Evolutionary conservation across 2,113 vertebrate genomes (phyloP).

Genomic region (Vombatus ursinus): DNA sequence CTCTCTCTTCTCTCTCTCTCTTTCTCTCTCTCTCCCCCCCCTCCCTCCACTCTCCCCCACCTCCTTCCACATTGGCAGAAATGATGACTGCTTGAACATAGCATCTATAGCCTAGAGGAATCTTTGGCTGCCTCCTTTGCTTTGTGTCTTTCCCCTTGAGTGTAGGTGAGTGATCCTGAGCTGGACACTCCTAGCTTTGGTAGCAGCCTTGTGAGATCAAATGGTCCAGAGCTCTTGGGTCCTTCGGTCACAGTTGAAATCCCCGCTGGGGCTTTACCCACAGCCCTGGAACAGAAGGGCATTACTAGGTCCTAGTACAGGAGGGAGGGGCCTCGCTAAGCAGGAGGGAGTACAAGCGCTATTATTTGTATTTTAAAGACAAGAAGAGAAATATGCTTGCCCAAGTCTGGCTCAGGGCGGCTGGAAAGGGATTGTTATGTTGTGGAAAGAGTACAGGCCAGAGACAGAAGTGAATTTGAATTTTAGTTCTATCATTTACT

Average conservation of each 20-base stretch:
- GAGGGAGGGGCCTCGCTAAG: neutral
- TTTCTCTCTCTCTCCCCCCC: no score
- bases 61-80: neutral
- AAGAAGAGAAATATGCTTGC: neutral
- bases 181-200: neutral
- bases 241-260: neutral
- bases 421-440: neutral
- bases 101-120: neutral
- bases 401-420: neutral
- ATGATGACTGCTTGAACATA: neutral
- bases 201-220: neutral
- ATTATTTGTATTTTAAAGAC: neutral
- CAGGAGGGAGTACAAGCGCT: neutral
- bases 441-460: neutral
- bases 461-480: neutral
- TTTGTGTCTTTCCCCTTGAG: neutral
- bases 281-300: neutral
- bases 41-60: fast-evolving
- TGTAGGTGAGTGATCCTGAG: neutral
- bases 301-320: neutral
- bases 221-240: neutral
- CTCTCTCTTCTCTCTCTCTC: no score
- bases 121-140: neutral
- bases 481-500: neutral
- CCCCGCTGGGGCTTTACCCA: neutral